A percentile compares a stretch with the other conserved stretches of the same genome.
Conservation (phyloP, 1,140 invertebrate species). For the Euwallacea similis region DNA sequence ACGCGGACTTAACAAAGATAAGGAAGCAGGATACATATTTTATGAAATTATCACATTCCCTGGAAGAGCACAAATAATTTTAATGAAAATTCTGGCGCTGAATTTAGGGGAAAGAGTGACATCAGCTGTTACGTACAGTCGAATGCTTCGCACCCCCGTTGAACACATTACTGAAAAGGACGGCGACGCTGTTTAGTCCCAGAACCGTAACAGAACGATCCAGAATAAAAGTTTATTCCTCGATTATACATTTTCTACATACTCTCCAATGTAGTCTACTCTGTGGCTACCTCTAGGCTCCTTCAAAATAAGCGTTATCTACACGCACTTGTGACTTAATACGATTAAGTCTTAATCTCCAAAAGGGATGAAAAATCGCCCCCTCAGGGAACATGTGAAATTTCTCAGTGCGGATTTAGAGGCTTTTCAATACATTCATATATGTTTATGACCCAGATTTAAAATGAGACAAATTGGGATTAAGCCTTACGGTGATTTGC, state of each 20-base stretch:
- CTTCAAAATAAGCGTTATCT: not conserved
- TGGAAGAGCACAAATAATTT: slow-evolving; percentile 51
- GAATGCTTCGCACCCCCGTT: slow-evolving; percentile 52
- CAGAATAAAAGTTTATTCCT: not conserved
- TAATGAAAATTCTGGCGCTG: slow-evolving; percentile 53
- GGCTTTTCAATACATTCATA: slow-evolving; percentile 33
- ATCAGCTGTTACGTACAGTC: slow-evolving; percentile 56
- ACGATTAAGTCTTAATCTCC: slow-evolving; percentile 15
- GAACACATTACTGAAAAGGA: slow-evolving; percentile 45
- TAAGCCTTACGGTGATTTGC: slow-evolving; percentile 49
- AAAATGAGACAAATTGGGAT: slow-evolving; percentile 51
- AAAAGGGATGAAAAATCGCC: slow-evolving; percentile 16
- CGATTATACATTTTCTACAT: not conserved
- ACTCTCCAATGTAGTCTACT: too few species aligned
- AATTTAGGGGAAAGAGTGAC: slow-evolving; percentile 53
- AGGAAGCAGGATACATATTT: slow-evolving; percentile 54
- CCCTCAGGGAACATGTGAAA: slow-evolving; percentile 40
- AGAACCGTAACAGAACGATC: slow-evolving; percentile 22
- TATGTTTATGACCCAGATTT: slow-evolving; percentile 50
- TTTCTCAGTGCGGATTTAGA: slow-evolving; percentile 38
- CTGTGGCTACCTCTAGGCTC: too few species aligned
- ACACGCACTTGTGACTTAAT: slow-evolving; percentile 5
- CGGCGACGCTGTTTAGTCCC: slow-evolving; percentile 34
- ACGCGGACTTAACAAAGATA: slow-evolving; percentile 48
- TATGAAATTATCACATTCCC: slow-evolving; percentile 52